A percentile compares a stretch with the other conserved stretches of the same genome.
These are phyloP conservation scores for Mylabris phalerata DNA, from an alignment of 1,140 invertebrate species.

Conservation along the genomic window DNA sequence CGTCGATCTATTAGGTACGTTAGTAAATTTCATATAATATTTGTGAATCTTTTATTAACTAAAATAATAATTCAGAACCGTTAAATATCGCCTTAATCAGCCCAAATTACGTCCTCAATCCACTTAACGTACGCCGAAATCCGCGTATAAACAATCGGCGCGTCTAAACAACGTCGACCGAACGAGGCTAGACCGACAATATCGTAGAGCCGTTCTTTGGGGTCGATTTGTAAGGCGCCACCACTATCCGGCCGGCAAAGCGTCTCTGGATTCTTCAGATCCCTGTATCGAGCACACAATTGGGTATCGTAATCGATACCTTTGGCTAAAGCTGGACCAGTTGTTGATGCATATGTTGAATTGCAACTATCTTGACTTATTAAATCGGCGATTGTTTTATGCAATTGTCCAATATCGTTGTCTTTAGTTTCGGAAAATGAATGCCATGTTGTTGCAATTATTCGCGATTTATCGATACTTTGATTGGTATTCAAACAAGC, in stretches of 20 bases:
- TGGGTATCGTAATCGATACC: constrained; percentile 46
- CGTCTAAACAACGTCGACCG: constrained; percentile 39
- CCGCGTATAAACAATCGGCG: constrained; percentile 51
- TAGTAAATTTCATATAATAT: no score
- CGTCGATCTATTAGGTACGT: no score
- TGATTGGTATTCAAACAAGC: no score
- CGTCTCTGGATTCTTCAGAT: constrained; percentile 9
- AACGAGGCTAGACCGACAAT: constrained; percentile 49
- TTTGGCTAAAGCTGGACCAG: constrained; percentile 26
- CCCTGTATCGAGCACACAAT: constrained; percentile 55
- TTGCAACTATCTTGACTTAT: no score
- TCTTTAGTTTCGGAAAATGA: no score
- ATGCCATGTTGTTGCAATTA: not conserved
- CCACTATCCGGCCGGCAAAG: constrained; percentile 42
- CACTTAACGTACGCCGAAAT: constrained; percentile 50
- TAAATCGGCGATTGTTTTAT: no score
- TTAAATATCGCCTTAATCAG: not conserved
- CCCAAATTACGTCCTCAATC: constrained; percentile 43
- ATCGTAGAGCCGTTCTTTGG: constrained; percentile 44
- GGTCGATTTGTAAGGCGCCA: constrained; percentile 42
- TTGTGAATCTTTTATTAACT: no score
- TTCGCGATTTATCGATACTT: no score
- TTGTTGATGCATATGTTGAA: no score
- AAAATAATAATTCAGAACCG: no score
- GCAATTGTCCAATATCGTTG: no score